These are phyloP conservation scores for Poeciliopsis infans DNA, from an alignment of 2,797 vertebrate species.

Conservation along the genomic window DNA sequence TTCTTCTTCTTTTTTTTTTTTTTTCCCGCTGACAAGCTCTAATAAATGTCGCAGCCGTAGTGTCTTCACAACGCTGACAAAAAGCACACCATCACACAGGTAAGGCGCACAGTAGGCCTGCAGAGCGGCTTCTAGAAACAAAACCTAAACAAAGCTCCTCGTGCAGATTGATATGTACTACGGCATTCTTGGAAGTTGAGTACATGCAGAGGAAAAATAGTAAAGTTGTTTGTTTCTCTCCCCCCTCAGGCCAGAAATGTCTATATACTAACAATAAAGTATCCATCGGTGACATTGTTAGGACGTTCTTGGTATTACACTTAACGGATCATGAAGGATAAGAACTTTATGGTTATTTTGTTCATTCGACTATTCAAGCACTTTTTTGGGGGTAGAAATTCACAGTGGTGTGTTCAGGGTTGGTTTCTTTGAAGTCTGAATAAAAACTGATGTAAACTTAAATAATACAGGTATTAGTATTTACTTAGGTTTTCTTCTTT, in stretches of 20 bases:
- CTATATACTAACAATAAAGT: conserved; percentile 44
- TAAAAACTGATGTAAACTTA: too few species aligned
- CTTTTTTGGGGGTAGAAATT: too few species aligned
- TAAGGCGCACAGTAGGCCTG: conserved; percentile 49
- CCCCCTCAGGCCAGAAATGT: conserved; percentile 21
- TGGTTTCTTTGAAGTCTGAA: too few species aligned
- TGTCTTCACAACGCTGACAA: conserved; percentile 46
- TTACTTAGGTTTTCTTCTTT: too few species aligned
- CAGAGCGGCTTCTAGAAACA: conserved; percentile 28
- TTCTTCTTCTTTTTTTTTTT: neutral
- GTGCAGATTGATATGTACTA: conserved; percentile 40
- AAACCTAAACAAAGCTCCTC: conserved; percentile 37
- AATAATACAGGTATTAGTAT: too few species aligned
- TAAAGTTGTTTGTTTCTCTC: conserved; percentile 20
- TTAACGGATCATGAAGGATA: conserved; percentile 3
- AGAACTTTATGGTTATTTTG: neutral
- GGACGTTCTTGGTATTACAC: neutral
- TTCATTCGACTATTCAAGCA: too few species aligned
- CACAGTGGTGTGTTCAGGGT: too few species aligned
- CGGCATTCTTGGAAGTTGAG: conserved; percentile 40
- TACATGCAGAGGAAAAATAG: conserved; percentile 53
- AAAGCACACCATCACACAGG: conserved; percentile 53
- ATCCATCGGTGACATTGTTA: conserved; percentile 11
- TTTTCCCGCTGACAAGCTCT: conserved; percentile 39
- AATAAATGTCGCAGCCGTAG: conserved; percentile 63